phyloP scores from a whole-genome alignment of 2,113 vertebrate genomes.

The Corydoras maculifer region DNA sequence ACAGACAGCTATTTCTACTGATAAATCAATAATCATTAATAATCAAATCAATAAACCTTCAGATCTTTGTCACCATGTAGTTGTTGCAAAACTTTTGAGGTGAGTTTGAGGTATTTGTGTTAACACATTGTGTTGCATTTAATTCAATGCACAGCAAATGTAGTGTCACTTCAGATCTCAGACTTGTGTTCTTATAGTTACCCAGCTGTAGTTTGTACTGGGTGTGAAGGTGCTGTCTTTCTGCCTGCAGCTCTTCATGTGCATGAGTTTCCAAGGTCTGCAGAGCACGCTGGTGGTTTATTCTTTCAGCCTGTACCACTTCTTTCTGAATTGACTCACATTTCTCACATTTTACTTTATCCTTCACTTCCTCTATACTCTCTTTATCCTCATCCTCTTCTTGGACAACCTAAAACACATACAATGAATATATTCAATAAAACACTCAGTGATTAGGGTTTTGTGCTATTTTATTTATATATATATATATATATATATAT shows the following conservation, averaged over 20 bases:
- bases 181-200: slow-evolving; percentile 50
- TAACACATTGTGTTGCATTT: no score
- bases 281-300: slow-evolving; percentile 67
- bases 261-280: slow-evolving; percentile 74
- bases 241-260: slow-evolving; percentile 72
- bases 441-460: no score
- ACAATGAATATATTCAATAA: neutral
- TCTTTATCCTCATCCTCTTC: slow-evolving; percentile 42
- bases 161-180: no score
- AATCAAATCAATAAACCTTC: no score
- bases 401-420: slow-evolving; percentile 31
- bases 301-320: slow-evolving; percentile 63
- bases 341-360: slow-evolving; percentile 13
- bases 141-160: no score
- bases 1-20: no score
- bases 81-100: no score
- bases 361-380: neutral
- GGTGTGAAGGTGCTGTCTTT: slow-evolving; percentile 72
- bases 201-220: slow-evolving; percentile 78
- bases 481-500: no score
- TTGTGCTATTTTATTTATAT: no score
- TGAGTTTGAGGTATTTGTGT: no score
- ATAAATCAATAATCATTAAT: no score
- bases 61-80: no score
- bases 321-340: slow-evolving; percentile 10